Evolutionary conservation across 2,888 invertebrate species (phyloP), one percentile per base, ranked within the genome.

Genomic region (Sminthurinus aureus): DNA sequence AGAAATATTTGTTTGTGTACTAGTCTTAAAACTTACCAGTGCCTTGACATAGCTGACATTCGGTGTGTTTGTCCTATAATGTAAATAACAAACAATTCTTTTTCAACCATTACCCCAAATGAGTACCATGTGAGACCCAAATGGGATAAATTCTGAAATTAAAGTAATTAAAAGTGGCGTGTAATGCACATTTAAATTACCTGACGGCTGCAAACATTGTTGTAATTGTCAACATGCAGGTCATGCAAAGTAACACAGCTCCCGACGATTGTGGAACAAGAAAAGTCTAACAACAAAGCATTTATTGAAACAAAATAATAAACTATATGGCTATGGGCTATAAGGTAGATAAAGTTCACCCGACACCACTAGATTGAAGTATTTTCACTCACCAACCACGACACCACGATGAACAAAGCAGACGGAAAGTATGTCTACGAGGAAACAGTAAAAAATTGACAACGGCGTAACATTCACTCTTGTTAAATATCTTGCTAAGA

Each of bases 41-140:
- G 87, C 88, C 77, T 88, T 87, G 11, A 88, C 88, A 69, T 88
- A 88, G 66, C 86, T 87, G 67, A 88, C 88, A 74, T 88, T 88
- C 51, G 88, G 88, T 0, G 87, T 88, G 52, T 88, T 88, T 87
- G 88, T 87, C 78, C 88, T 88, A 84, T 71, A 77, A 84, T 38
- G 1, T 6, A 38, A 38, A 38, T 75, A 38, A 38, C 6, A 38
- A 4, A 38, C 6, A 38, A 38, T 4, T 38, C 38, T 38, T 4
- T 6, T 38, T 6, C 3, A 38, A 38, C 38, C 38, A 38, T 38
- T 38, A 38, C 38, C 38, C 38, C 3, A 38, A 38, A 38, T 38
- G 38, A 38, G 38, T 38, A 38, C n/a, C n/a, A n/a, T n/a, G n/a
- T n/a, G n/a, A n/a, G n/a, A n/a, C n/a, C n/a, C n/a, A n/a, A n/a